phyloP scores from a whole-genome alignment of 2,797 vertebrate species.

The Thamnophis elegans region DNA sequence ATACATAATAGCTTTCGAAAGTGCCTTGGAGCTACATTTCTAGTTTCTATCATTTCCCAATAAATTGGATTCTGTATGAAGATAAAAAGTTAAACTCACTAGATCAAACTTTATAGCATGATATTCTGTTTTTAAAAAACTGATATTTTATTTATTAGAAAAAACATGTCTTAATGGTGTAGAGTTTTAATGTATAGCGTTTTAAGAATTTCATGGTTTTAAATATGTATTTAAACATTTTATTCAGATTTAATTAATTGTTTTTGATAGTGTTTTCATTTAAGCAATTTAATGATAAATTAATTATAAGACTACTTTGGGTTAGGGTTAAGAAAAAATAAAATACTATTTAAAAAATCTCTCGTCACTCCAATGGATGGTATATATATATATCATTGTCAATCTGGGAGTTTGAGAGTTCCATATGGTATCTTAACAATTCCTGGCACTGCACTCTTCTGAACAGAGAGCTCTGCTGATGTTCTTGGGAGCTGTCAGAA shows the following conservation, averaged over 20 bases:
- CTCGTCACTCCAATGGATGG: no score
- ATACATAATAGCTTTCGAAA: background rate
- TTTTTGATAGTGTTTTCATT: background rate
- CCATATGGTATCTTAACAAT: no score
- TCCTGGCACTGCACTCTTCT: no score
- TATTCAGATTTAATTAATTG: background rate
- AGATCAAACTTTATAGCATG: background rate
- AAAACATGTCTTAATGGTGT: background rate
- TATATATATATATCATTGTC: no score
- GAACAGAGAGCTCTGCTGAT: no score
- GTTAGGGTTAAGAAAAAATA: background rate
- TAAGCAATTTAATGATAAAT: background rate
- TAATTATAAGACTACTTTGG: background rate
- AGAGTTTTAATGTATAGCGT: background rate
- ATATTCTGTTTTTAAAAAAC: background rate
- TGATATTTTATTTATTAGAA: background rate
- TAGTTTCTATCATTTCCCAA: background rate
- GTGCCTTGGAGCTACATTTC: background rate
- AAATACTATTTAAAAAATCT: background rate
- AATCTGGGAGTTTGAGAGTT: no score
- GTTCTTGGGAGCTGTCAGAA: no score
- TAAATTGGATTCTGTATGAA: background rate
- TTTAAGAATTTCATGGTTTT: background rate
- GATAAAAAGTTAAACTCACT: background rate
- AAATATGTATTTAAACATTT: background rate